These are phyloP conservation scores for Acanthoscelides obtectus DNA, from an alignment of 2,888 invertebrate species.

Conservation along the genomic window DNA sequence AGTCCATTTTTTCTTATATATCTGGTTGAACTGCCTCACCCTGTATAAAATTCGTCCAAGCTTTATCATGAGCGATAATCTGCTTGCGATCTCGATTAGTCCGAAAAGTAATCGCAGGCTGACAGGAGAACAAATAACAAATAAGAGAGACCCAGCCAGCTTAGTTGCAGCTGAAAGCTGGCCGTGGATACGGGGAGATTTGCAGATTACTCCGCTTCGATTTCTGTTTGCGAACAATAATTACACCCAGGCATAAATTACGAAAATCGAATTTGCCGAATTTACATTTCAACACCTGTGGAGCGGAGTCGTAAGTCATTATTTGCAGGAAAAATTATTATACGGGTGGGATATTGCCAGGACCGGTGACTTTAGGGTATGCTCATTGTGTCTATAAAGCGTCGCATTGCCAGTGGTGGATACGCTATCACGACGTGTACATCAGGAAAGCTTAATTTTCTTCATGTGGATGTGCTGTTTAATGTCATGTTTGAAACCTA, in stretches of 20 bases:
- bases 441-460: too few species aligned
- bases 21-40: background rate
- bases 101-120: background rate
- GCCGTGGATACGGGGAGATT: background rate
- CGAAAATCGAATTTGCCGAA: background rate
- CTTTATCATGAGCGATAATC: background rate
- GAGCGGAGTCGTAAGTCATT: background rate
- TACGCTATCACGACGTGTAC: too few species aligned
- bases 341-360: background rate
- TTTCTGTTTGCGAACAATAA: background rate
- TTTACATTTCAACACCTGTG: background rate
- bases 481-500: too few species aligned
- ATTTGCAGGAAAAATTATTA: background rate
- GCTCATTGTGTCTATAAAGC: background rate
- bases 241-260: background rate
- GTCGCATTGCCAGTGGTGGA: too few species aligned
- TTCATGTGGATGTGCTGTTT: too few species aligned
- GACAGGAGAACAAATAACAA: background rate
- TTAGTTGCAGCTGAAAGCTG: background rate
- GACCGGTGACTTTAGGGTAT: background rate
- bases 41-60: background rate
- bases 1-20: too few species aligned
- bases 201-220: background rate
- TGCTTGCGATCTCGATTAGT: background rate
- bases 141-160: background rate